Evolutionary conservation across 2,113 vertebrate species (phyloP).

Genomic region (Oriolus oriolus): DNA sequence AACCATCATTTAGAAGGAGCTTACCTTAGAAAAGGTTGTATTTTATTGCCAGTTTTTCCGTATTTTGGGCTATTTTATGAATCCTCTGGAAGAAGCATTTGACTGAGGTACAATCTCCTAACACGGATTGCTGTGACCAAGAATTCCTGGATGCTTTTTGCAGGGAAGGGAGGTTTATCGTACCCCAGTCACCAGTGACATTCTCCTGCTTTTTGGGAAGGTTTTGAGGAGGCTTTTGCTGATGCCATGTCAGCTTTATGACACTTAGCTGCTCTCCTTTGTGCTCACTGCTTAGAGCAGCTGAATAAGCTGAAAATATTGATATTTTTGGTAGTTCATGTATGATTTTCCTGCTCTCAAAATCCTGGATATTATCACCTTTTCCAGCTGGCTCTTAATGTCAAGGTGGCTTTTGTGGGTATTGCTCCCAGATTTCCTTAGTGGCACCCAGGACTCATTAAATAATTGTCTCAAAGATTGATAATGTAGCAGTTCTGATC

Average conservation of each 20-base stretch:
- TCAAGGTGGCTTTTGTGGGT: neutral
- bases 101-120: neutral
- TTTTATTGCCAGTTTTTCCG: neutral
- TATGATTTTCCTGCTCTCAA: neutral
- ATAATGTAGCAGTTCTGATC: neutral
- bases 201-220: neutral
- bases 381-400: neutral
- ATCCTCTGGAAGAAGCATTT: neutral
- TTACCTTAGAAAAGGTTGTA: rapidly evolving
- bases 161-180: neutral
- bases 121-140: neutral
- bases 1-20: neutral
- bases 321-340: neutral
- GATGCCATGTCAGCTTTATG: neutral
- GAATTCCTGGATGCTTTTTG: neutral
- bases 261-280: neutral
- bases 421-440: neutral
- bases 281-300: neutral
- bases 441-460: neutral
- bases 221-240: neutral
- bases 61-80: neutral
- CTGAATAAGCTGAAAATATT: neutral
- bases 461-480: neutral
- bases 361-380: neutral
- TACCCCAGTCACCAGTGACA: neutral